phyloP scores from a whole-genome alignment of 1,140 invertebrate species.

The Ceratina japonica region DNA sequence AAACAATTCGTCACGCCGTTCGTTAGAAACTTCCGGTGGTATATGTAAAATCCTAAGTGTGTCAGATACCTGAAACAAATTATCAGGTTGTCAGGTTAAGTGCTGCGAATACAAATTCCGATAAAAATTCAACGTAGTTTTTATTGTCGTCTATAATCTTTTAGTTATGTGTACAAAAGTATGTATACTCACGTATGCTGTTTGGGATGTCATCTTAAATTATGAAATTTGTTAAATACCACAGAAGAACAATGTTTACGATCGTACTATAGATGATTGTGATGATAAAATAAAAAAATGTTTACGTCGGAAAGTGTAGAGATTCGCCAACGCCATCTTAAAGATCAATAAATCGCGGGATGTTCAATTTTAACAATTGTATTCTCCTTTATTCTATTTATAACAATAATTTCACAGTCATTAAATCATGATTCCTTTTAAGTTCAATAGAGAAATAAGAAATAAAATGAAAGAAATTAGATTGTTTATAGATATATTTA shows the following conservation, averaged over 20 bases:
- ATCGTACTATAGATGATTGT: background rate
- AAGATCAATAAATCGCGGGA: background rate
- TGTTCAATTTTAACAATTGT: background rate
- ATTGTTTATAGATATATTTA: background rate
- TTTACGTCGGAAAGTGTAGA: background rate
- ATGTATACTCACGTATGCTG: slow-evolving; percentile 20
- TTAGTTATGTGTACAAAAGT: background rate
- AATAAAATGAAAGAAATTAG: no score
- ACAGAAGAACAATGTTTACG: background rate
- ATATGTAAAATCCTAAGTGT: slow-evolving; percentile 80
- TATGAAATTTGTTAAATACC: background rate
- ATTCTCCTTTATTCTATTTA: background rate
- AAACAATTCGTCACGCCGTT: slow-evolving; percentile 79
- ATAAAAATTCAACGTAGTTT: background rate
- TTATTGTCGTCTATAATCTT: background rate
- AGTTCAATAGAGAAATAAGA: background rate
- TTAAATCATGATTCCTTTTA: background rate
- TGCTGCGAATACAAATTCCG: background rate
- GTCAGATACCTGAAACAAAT: slow-evolving; percentile 51
- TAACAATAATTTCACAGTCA: background rate
- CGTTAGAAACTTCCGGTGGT: slow-evolving; percentile 75
- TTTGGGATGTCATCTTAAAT: slow-evolving; percentile 29
- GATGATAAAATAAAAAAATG: background rate
- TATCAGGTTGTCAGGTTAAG: slow-evolving; percentile 12
- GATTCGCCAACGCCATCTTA: background rate